phyloP scores from a whole-genome alignment of 2,113 vertebrate genomes.

The Climacteris rufus region DNA sequence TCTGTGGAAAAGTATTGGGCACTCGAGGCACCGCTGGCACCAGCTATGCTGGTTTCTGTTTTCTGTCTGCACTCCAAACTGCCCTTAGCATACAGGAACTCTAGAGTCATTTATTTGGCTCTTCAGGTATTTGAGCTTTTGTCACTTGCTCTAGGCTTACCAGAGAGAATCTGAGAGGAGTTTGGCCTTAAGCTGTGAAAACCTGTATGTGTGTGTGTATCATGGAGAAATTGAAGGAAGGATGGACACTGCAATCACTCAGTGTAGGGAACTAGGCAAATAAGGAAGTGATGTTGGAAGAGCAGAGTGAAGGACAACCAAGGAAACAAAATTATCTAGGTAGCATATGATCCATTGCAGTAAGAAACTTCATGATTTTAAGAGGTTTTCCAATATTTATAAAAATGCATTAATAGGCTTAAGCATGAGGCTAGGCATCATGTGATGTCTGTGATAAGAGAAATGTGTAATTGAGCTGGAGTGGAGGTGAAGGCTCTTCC shows the following conservation, averaged over 20 bases:
- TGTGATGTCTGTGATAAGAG: constrained; percentile 36
- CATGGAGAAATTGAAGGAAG: background rate
- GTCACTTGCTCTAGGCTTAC: background rate
- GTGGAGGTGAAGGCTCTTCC: background rate
- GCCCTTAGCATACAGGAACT: background rate
- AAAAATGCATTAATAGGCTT: constrained; percentile 29
- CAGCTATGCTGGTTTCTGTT: background rate
- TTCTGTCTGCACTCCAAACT: background rate
- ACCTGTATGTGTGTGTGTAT: background rate
- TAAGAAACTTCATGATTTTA: background rate
- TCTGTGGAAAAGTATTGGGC: background rate
- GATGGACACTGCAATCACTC: background rate
- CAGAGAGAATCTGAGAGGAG: background rate
- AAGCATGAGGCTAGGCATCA: background rate
- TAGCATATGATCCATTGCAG: background rate
- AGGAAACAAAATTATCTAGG: background rate
- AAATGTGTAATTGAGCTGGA: constrained; percentile 31
- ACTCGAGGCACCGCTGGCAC: background rate
- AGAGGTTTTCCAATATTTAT: constrained; percentile 40
- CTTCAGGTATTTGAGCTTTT: background rate
- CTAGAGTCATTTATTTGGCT: background rate
- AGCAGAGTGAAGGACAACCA: background rate
- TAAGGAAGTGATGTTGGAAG: background rate
- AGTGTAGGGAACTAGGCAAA: background rate
- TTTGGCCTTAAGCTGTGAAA: background rate